Evolutionary conservation across 2,113 vertebrate species (phyloP), one percentile per base, ranked within the genome.

Genomic region (Progne subis): DNA sequence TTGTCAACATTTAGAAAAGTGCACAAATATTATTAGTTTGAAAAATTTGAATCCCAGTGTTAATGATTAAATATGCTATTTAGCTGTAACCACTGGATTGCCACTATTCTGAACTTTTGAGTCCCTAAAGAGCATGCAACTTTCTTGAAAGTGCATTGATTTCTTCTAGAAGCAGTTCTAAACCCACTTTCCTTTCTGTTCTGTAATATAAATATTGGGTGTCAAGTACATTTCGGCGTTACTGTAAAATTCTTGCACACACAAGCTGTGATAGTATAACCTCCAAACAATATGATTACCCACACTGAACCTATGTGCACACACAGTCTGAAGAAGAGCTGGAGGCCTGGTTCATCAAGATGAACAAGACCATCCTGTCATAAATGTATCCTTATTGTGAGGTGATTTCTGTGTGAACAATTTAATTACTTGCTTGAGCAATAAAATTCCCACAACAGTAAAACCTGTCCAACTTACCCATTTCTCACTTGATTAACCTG

Each of bases 361-460:
- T 81, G 71, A 97, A 88, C 91, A 88, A 49, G 80, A 52, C 16
- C 20, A 5, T 85, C 65, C 65, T 86, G 94, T 78, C 56, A 91
- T 47, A 84, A 94, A 63, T 10, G 14, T 41, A 10, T 32, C 95
- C 92, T 90, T 92, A 65, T 85, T 94, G 92, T 86, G 74, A 97
- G 47, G 44, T 70, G 69, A 71, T 92, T 88, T 96, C 88, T 95
- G 43, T 89, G 63, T 55, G 71, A 63, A 82, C 26, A 67, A 81
- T 82, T 82, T 94, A 97, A 97, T 94, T 94, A 93, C 89, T 67
- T 80, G 24, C 39, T 96, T 91, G 43, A 86, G 87, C 70, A 85
- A 56, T 82, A 95, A 93, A 69, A 71, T 94, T 80, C 86, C 26
- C 63, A 94, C 41, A 89, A 71, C 18, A 92, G 82, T 72, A 86